Conservation (phyloP, 2,113 vertebrate species). For the Manacus vitellinus region DNA sequence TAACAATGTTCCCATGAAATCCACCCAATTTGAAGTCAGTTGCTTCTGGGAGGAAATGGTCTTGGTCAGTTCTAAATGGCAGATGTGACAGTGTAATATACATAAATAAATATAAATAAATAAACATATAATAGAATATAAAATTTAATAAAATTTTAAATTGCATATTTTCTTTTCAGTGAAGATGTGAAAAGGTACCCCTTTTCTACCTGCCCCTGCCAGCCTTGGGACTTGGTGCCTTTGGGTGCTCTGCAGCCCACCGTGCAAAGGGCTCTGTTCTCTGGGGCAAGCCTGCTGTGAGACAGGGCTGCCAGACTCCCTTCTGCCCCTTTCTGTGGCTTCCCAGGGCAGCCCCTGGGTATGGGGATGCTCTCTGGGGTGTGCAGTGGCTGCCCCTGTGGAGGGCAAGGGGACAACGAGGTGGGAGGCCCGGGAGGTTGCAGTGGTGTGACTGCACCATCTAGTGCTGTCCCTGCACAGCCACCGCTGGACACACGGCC, state of each 20-base stretch:
- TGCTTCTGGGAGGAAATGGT: not conserved
- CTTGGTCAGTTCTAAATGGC: not conserved
- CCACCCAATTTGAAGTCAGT: not conserved
- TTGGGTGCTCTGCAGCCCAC: not conserved
- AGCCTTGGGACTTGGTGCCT: accelerated
- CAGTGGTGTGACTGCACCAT: not conserved
- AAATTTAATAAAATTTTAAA: not conserved
- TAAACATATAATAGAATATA: not conserved
- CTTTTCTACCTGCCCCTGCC: not conserved
- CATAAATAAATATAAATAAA: not conserved
- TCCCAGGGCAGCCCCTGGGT: accelerated
- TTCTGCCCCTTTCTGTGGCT: not conserved
- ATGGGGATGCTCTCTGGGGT: accelerated
- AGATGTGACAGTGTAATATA: not conserved
- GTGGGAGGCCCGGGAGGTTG: not conserved
- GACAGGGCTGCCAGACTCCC: not conserved
- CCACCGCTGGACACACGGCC: accelerated
- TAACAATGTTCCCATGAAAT: not conserved
- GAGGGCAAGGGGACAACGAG: not conserved
- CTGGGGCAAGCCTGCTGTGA: not conserved
- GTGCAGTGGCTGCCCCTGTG: accelerated
- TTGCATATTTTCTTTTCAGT: not conserved
- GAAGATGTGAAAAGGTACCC: not conserved
- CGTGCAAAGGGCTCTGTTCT: not conserved
- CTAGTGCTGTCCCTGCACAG: not conserved